Percentiles rank a stretch among this genome's conserved stretches.
Conservation (phyloP, 1,140 invertebrate species). For the Apis mellifera region Amel_HAv3.1 CM009935.2:5258501-5259000, state of each 20-base stretch:
- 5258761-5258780: too few relatives aligned
- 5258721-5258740: background rate
- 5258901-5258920: too few relatives aligned
- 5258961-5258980: too few relatives aligned
- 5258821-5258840: too few relatives aligned
- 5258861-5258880: too few relatives aligned
- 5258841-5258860: too few relatives aligned
- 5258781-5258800: too few relatives aligned
- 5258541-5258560: constrained; percentile 38
- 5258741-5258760: background rate
- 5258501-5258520: constrained; percentile 18
- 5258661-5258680: constrained; percentile 9
- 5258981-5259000: too few relatives aligned
- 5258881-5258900: too few relatives aligned
- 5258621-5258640: constrained; percentile 10
- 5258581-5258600: constrained; percentile 16
- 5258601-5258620: background rate
- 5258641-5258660: constrained; percentile 5
- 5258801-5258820: too few relatives aligned
- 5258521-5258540: constrained; percentile 21
- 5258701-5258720: background rate
- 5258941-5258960: too few relatives aligned
- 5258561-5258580: constrained; percentile 40
- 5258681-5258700: background rate
- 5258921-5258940: too few relatives aligned